A percentile compares a stretch with the other conserved stretches of the same genome.
These are phyloP conservation scores for Bos indicus DNA, from an alignment of 2,113 vertebrate genomes.

Conservation along the genomic window DNA sequence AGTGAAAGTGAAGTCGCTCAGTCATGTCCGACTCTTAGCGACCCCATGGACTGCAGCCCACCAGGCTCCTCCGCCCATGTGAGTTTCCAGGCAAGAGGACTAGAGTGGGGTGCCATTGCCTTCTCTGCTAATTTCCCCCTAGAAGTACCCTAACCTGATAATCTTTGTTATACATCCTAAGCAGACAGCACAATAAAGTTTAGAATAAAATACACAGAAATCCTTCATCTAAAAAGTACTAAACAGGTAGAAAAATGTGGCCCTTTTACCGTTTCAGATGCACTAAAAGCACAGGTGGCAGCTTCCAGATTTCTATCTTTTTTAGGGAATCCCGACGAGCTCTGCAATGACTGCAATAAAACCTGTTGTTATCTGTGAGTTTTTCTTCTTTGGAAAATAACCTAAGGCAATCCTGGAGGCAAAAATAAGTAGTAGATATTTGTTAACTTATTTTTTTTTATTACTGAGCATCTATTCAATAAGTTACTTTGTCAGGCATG, in stretches of 20 bases:
- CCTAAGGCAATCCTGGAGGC: constrained; percentile 93
- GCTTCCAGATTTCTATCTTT: constrained; percentile 99
- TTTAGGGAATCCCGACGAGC: constrained; percentile 94
- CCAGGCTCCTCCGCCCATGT: background rate
- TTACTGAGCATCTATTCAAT: background rate
- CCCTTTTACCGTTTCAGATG: constrained; percentile 93
- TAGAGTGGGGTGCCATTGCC: background rate
- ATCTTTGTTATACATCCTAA: background rate
- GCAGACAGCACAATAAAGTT: background rate
- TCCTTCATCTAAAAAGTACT: background rate
- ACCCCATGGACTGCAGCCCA: background rate
- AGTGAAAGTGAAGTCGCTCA: background rate
- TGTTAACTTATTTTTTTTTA: background rate
- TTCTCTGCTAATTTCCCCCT: background rate
- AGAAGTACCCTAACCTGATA: background rate
- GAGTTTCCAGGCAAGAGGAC: background rate
- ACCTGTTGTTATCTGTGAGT: constrained; percentile 95
- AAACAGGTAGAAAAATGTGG: background rate
- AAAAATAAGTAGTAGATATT: constrained; percentile 4
- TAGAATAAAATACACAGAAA: background rate
- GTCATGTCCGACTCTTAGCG: background rate
- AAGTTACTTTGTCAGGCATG: background rate
- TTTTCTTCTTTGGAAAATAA: constrained; percentile 98
- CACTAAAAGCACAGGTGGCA: constrained; percentile 95
- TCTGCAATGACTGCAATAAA: constrained; percentile 97